These are phyloP conservation scores for Lamproptera curius DNA, from an alignment of 2,888 invertebrate species.

Conservation along the genomic window DNA sequence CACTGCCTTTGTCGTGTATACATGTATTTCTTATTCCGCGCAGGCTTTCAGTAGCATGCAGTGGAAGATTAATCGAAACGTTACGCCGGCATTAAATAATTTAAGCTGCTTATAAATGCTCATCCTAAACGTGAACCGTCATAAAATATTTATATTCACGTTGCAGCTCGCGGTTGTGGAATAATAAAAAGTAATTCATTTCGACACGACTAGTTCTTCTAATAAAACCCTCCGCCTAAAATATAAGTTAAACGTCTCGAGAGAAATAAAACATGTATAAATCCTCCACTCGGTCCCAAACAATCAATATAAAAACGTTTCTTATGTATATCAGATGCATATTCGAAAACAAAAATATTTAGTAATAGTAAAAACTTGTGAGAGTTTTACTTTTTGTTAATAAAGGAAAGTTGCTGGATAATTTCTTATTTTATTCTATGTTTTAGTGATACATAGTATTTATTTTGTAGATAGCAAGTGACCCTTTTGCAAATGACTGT, in stretches of 20 bases:
- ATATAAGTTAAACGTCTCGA: background rate
- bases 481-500: too few species aligned
- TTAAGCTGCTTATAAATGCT: constrained; percentile 6
- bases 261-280: constrained; percentile 2
- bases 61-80: constrained; percentile 18
- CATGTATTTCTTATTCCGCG: constrained; percentile 15
- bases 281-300: too few species aligned
- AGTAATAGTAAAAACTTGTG: too few species aligned
- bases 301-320: too few species aligned
- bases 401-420: too few species aligned
- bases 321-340: too few species aligned
- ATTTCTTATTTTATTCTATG: too few species aligned
- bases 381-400: too few species aligned
- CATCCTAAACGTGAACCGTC: background rate
- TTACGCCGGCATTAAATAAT: constrained; percentile 9
- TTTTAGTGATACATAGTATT: too few species aligned
- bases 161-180: background rate
- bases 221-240: background rate
- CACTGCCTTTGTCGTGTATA: constrained; percentile 16
- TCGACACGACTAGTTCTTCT: constrained; percentile 3
- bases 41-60: constrained; percentile 11
- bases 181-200: constrained; percentile 3
- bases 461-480: too few species aligned
- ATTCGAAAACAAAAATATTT: too few species aligned
- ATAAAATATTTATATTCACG: background rate